Evolutionary conservation across 1,140 invertebrate species (phyloP), one percentile per base, ranked within the genome.

Genomic region (Aphelenchoides avenae): DNA sequence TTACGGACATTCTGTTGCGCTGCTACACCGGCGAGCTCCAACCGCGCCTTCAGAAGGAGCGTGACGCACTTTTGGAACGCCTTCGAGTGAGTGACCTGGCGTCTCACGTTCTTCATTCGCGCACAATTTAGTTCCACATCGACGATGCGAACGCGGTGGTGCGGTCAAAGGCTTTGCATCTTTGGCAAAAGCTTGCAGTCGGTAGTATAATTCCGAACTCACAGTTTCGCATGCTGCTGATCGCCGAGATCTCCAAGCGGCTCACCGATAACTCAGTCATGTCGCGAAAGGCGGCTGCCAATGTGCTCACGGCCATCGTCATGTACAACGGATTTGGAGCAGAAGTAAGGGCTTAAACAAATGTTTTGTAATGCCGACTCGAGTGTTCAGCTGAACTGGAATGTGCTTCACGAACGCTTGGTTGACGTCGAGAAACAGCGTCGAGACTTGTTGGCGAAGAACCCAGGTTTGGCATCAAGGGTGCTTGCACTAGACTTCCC

Each of bases 141-240:
- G n/a, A 24, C 31, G 55, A 57, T 37, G 48, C 31, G 22, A 0
- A 54, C 6, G 61, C 55, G 15, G 13, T 64, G 33, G 55, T 57
- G 18, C 20, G 55, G 6, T 27, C 55, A n/a, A 29, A 40, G 2
- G 53, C 36, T 27, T 52, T 57, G 7, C n/a, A 57, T 64, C 20
- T 57, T 18, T 57, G 55, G 55, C 29, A 30, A 57, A 57, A 57
- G n/a, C 30, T 57, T 27, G 52, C 57, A 3, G 24, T 55, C 13
- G 59, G 1, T 11, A 9, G 42, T 11, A 26, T 11, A 11, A 44
- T 53, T 53, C 51, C 51, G 5, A 37, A 37, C 15, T 22, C 26
- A 2, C 51, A 53, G 11, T 22, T 53, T 33, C 53, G 53, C 7
- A 22, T 55, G n/a, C 30, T 48, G 1, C 0, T 55, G 30, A 22